These are phyloP conservation scores for Acanthiza pusilla DNA, from an alignment of 2,797 vertebrate species.

Conservation along the genomic window DNA sequence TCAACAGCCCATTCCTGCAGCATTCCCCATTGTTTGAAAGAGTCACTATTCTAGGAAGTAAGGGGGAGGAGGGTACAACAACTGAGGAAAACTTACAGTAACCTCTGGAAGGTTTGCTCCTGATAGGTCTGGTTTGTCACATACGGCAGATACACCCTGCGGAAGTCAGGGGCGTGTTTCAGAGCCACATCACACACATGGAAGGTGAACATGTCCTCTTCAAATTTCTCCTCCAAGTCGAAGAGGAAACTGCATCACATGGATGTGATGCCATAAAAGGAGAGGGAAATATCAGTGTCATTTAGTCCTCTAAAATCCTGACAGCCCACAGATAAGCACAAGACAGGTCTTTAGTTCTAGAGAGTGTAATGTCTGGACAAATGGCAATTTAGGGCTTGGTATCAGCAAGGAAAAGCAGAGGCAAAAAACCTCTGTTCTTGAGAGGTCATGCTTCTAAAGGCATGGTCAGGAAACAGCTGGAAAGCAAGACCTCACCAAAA, in stretches of 20 bases:
- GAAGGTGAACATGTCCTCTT: conserved; percentile 86
- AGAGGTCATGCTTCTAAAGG: background rate
- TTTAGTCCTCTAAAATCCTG: background rate
- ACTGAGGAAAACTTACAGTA: conserved; percentile 81
- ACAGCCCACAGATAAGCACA: background rate
- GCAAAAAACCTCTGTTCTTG: background rate
- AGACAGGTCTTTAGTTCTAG: background rate
- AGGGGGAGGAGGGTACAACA: background rate
- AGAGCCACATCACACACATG: conserved; percentile 90
- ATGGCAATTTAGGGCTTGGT: background rate
- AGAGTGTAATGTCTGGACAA: background rate
- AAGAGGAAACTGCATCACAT: conserved; percentile 82
- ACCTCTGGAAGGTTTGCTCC: conserved; percentile 89
- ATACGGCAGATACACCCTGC: conserved; percentile 91
- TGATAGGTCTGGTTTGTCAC: conserved; percentile 98
- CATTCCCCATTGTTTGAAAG: background rate
- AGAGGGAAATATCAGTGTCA: background rate
- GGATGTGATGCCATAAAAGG: background rate
- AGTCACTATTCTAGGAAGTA: background rate
- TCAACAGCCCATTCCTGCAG: background rate
- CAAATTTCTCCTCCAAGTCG: conserved; percentile 92
- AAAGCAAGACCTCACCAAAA: background rate
- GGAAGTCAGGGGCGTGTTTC: conserved; percentile 84
- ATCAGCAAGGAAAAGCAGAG: background rate
- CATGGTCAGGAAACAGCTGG: background rate